Evolutionary conservation across 2,797 vertebrate species (phyloP).

Genomic region (Capromys pilorides): DNA sequence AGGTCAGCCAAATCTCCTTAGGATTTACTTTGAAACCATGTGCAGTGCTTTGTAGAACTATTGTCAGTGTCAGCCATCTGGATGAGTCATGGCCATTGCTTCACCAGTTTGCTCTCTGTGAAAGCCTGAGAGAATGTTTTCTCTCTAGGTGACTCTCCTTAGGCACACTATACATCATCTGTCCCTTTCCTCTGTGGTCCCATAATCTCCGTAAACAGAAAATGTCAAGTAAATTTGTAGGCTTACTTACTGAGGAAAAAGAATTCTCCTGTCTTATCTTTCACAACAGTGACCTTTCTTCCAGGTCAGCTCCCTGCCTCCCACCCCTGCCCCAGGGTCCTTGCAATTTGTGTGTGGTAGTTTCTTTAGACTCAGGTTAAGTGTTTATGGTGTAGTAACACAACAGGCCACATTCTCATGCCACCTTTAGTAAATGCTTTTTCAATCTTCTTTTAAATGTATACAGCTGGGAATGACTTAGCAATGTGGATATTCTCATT

Average conservation of each 20-base stretch:
- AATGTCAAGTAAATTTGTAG: background rate
- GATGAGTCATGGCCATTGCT: too few relatives aligned
- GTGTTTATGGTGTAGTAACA: background rate
- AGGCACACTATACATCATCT: too few relatives aligned
- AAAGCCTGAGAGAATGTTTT: too few relatives aligned
- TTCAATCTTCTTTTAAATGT: background rate
- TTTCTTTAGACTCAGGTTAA: conserved; percentile 13
- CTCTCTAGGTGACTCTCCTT: too few relatives aligned
- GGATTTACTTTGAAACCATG: too few relatives aligned
- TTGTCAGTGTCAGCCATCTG: too few relatives aligned
- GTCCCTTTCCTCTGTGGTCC: too few relatives aligned
- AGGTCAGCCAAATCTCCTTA: too few relatives aligned
- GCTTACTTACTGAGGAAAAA: background rate
- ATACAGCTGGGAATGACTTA: background rate
- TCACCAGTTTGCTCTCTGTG: too few relatives aligned
- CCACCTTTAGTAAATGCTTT: background rate
- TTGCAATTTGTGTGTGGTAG: background rate
- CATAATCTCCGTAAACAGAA: too few relatives aligned
- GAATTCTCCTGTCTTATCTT: conserved; percentile 4
- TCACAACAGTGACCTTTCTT: background rate
- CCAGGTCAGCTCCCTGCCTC: background rate
- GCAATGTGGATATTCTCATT: conserved; percentile 44
- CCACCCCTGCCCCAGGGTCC: background rate
- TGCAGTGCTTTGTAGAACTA: too few relatives aligned
- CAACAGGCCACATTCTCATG: background rate